Conservation (phyloP, 1,140 invertebrate genomes). For the Aphelenchoides avenae region DNA sequence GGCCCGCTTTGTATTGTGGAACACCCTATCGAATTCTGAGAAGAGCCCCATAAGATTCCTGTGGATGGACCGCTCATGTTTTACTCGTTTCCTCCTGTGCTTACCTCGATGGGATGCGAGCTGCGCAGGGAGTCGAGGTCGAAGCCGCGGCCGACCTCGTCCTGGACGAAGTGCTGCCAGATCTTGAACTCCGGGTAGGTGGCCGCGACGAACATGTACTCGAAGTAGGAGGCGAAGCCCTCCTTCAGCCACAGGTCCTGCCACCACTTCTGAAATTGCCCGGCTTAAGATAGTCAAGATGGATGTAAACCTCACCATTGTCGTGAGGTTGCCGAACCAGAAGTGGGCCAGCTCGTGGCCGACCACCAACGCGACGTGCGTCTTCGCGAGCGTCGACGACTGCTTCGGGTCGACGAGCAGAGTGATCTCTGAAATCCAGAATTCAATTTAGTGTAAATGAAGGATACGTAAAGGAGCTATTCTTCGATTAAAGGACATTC, state of each 20-base stretch:
- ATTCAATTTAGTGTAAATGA: no score
- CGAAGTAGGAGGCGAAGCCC: constrained; percentile 60
- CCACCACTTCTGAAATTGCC: constrained; percentile 63
- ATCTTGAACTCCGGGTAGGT: constrained; percentile 64
- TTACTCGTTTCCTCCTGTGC: no score
- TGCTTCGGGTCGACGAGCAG: constrained; percentile 72
- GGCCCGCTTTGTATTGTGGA: no score
- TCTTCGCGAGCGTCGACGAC: constrained; percentile 64
- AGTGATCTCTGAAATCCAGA: constrained; percentile 66
- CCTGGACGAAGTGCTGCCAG: constrained; percentile 70
- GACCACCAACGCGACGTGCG: constrained; percentile 73
- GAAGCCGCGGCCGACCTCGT: constrained; percentile 23
- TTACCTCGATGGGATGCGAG: constrained; percentile 47
- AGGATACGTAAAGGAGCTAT: no score
- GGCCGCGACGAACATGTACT: constrained; percentile 63
- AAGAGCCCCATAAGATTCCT: no score
- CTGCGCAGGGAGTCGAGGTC: constrained; percentile 28
- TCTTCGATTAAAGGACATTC: no score
- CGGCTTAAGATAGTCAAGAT: constrained; percentile 4
- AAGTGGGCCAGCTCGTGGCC: constrained; percentile 82
- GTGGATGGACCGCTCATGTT: no score
- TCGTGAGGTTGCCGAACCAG: constrained; percentile 58
- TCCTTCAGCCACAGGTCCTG: constrained; percentile 63
- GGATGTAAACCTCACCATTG: constrained; percentile 55
- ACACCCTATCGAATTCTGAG: no score